A percentile compares a stretch with the other conserved stretches of the same genome.
Evolutionary conservation across 2,888 invertebrate genomes (phyloP).

Genomic region (Cloeon dipterum): DNA sequence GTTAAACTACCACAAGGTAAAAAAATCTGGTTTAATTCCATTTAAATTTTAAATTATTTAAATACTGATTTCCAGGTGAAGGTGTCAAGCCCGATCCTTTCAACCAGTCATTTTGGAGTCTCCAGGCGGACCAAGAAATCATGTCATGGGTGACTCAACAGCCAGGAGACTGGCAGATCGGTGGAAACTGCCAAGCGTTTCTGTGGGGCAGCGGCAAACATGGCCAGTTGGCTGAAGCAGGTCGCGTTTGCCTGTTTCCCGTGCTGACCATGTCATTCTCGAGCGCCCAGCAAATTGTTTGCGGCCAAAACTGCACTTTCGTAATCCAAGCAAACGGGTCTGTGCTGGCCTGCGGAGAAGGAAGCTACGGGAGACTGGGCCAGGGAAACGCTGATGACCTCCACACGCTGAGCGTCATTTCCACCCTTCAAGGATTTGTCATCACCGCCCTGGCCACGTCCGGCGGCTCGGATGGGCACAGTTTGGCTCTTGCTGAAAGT

Average conservation of each 20-base stretch:
- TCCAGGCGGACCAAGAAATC: constrained; percentile 32
- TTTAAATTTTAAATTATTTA: too few species aligned
- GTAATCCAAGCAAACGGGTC: constrained; percentile 33
- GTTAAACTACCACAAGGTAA: too few species aligned
- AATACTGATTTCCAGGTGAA: constrained; percentile 5
- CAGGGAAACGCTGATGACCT: constrained; percentile 39
- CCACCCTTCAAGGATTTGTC: constrained; percentile 34
- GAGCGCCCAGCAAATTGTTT: constrained; percentile 28
- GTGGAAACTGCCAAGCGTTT: constrained; percentile 32
- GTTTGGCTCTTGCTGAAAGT: constrained; percentile 34
- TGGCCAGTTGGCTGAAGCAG: constrained; percentile 33
- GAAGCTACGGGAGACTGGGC: constrained; percentile 35
- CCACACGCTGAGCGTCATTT: constrained; percentile 28
- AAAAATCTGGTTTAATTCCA: too few species aligned
- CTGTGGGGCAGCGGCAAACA: constrained; percentile 38
- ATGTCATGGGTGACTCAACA: constrained; percentile 32
- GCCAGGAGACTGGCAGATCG: constrained; percentile 39
- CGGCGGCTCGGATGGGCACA: constrained; percentile 38
- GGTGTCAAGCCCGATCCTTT: constrained; percentile 12
- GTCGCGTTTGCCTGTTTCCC: constrained; percentile 20
- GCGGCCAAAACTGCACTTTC: constrained; percentile 42
- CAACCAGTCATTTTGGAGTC: constrained; percentile 27
- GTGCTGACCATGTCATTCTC: constrained; percentile 23
- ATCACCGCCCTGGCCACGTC: constrained; percentile 35
- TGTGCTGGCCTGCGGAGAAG: constrained; percentile 37